Evolutionary conservation across 2,888 invertebrate species (phyloP), one percentile per base, ranked within the genome.

Genomic region (Leptothorax acervorum): DNA sequence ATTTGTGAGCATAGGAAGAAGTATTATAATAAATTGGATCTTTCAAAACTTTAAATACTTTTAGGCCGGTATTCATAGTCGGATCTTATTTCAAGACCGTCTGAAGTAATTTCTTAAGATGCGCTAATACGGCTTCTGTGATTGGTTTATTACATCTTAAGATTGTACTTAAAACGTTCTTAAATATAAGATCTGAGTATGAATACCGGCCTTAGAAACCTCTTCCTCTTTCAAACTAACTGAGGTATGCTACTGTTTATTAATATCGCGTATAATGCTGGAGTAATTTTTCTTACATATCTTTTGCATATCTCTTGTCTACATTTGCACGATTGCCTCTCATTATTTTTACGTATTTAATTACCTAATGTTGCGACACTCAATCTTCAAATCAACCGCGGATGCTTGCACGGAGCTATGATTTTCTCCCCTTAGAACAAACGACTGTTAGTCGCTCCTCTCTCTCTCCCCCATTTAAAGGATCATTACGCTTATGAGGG

Each of bases 401-500:
- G 5, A 31, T 31, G n/a, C 9, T n/a, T 62, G n/a, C 60, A 18
- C 11, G 28, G 31, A 57, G 15, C 42, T 57, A 31, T 31, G 74
- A 51, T 48, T 48, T 18, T 28, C 31, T 4, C 39, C 23, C 18
- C 2, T 35, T 18, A 3, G 3, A 4, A 8, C 3, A 23, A 71
- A 71, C 39, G 39, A 73, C 62, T 31, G 42, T 35, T 76, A 66
- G 57, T 57, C 31, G 15, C 15, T 23, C 23, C 23, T 23, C 23
- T 23, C 23, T 23, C 23, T 70, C 28, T 57, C 35, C 35, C 15
- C 4, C 45, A 15, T 45, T 70, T 45, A 79, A 71, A 57, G 31
- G 53, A 66, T 76, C 51, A 76, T 76, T 66, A 45, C 15, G 42
- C 39, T 68, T 31, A 39, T 39, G 15, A 70, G 68, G 55, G 31